Evolutionary conservation across 2,113 vertebrate species (phyloP), one percentile per base, ranked within the genome.

Genomic region (Mustelus asterias): DNA sequence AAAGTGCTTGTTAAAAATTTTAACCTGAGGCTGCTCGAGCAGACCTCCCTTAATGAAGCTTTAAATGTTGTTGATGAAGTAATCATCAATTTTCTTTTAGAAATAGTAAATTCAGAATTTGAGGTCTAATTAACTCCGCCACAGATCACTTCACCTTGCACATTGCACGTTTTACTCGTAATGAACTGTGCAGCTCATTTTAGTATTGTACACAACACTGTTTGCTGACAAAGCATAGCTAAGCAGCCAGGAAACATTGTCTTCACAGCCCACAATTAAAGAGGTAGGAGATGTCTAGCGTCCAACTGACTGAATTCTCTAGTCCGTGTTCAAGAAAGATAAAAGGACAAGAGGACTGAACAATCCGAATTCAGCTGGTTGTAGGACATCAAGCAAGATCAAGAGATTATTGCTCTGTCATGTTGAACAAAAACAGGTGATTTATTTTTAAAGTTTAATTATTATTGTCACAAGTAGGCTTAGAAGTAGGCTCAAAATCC

Each of bases 41-140:
- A 98, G 98, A 99, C 98, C 98, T 98, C 97, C 98, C 97, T 98
- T 99, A 99, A 99, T 98, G 98, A 99, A 98, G 97, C 97, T 98
- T 98, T 98, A 98, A 98, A 98, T 98, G 98, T 98, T 99, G 98
- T 98, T 98, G 98, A 99, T 98, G 98, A 98, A 98, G 98, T 98
- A 98, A 99, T 98, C 98, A 99, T 98, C 98, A 97, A 98, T 98
- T 98, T 98, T 98, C 97, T 98, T 98, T 98, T 98, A 98, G 98
- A 98, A 98, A 98, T 97, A 97, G 98, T 97, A 98, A 98, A 98
- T 98, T 98, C 97, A 97, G 98, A 98, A 98, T 98, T 98, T 98
- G 98, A 97, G 97, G 97, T 98, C 97, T 97, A 98, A 98, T 99
- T 98, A 98, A 97, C 97, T 97, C 97, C 96, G 97, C 97, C 98